A percentile compares a stretch with the other conserved stretches of the same genome.
phyloP scores from a whole-genome alignment of 2,888 invertebrate species.

The Agriopis aurantiaria region DNA sequence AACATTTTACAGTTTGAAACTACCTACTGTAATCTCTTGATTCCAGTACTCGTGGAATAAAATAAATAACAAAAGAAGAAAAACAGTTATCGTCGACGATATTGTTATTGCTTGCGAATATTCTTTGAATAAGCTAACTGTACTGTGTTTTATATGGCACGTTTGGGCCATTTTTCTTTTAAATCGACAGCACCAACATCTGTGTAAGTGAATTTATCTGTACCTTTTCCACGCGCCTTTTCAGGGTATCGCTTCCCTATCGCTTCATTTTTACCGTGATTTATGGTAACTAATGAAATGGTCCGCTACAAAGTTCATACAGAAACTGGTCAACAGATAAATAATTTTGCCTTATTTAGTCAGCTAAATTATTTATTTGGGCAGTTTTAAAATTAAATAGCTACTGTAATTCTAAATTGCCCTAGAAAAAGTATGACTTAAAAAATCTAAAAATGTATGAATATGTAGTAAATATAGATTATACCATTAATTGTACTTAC shows the following conservation, averaged over 20 bases:
- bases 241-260: neutral
- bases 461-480: no score
- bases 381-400: no score
- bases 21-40: neutral
- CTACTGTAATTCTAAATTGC: no score
- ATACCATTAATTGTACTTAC: no score
- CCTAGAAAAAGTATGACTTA: neutral
- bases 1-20: neutral
- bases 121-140: neutral
- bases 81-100: neutral
- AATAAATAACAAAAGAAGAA: neutral
- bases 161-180: constrained; percentile 6
- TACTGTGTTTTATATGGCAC: constrained; percentile 4
- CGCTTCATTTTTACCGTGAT: constrained; percentile 3
- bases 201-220: constrained; percentile 14
- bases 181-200: constrained; percentile 9
- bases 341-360: no score
- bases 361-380: no score
- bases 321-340: neutral
- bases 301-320: neutral
- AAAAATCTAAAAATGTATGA: neutral
- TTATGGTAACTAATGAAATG: neutral
- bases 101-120: constrained; percentile 4
- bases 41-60: neutral
- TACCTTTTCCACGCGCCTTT: neutral